Evolutionary conservation across 92 coral and sea anemone genomes (phyloP), one percentile per base, ranked within the genome.

Genomic region (Epizoanthus fatuus): DNA sequence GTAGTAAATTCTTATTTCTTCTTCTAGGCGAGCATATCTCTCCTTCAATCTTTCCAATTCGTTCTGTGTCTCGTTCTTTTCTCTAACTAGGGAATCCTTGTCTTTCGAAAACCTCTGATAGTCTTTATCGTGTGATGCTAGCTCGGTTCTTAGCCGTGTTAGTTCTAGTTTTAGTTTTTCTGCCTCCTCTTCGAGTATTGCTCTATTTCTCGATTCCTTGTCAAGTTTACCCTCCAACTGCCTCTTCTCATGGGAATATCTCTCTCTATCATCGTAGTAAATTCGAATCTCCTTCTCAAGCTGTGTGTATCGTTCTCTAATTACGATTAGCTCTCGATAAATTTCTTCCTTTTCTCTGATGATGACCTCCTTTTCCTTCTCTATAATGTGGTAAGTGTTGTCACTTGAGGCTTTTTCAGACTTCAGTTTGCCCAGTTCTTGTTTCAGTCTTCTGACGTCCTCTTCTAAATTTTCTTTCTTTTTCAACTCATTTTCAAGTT

Each of bases 271-370:
- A 11, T 77, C 38, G 56, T 77, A 62, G 55, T 62, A 59, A 11
- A 77, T 60, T 47, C 66, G 10, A 62, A 77, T 74, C 74, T 93
- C 97, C 11, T 87, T 83, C 63, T 93, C 97, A 9, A 90, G 72
- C 13, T 78, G 84, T 53, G 74, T 79, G 58, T 93, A 74, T 69
- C 90, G 72, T 42, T 95, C 98, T 57, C 85, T 89, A 8, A 89
- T 88, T 4, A 86, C 70, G 37, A 65, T 90, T 3, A 95, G 66
- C 77, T 95, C 96, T 16, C 64, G 58, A 39, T 92, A 93, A 62
- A 93, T 84, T 49, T 87, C 79, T 6, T 89, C 90, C 71, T 92
- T 94, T 62, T 91, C 95, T 16, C 84, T 63, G 6, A 77, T 45
- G 32, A 85, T 5, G 1, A 65, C 39, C 5, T 49, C 63, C 19